Base-by-base conservation (phyloP, 2,797 vertebrate species). In the Anguilla anguilla region DNA sequence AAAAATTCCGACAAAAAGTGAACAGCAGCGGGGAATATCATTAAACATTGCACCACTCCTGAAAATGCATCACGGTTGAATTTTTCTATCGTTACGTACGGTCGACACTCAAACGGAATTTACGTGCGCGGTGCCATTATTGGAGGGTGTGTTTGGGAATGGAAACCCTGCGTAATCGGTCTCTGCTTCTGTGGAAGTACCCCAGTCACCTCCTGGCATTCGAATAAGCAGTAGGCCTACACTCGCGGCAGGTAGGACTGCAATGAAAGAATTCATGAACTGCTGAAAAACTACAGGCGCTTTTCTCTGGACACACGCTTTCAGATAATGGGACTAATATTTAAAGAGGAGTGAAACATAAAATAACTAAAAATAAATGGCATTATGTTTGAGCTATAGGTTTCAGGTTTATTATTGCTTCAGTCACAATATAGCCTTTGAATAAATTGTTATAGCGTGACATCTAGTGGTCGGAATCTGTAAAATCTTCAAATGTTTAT, bases 361-460 rank as follows among this genome's bases (percentile, higher is more conserved):
- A 22, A 17, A 43, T 28, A 74, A 93, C 92, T 85, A 93, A 95
- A 94, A 95, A 31, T 10, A 72, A 72, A 72, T 1, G 25, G 69
- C 35, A 72, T 35, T 72, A 35, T 10, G 69, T 72, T 35, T 35
- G 15, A 72, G 35, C 28, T n/a, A 3, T 31, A 31, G 7, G 28
- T 77, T 77, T 3, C 19, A 77, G 13, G 35, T 43, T 15, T 77
- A 19, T 77, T 77, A 39, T 19, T 77, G 19, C 74, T 43, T 43
- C 7, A 77, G 35, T 46, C 19, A 64, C 39, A 55, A 17, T 46
- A n/a, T 74, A 13, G 39, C 49, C 25, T 53, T 51, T 84, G 25
- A 28, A 85, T 35, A 57, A 17, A 39, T 85, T 53, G 82, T 85
- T 55, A 74, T 85, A 77, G 51, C 46, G 35, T 28, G 87, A 77